Evolutionary conservation across 2,113 vertebrate genomes (phyloP).

Genomic region (Menidia beryllina): DNA sequence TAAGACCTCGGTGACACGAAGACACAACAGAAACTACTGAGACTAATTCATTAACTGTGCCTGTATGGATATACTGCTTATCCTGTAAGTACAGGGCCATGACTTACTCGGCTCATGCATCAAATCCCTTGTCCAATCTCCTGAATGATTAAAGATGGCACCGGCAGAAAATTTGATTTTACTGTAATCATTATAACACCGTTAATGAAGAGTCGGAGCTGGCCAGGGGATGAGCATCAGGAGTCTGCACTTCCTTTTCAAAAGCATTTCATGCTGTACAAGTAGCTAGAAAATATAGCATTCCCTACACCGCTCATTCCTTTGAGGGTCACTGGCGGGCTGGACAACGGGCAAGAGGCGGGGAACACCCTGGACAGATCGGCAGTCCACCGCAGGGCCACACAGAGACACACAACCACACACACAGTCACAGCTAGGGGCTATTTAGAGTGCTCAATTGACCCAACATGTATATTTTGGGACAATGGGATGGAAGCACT

Average conservation of each 20-base stretch:
- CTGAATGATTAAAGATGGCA: conserved; percentile 64
- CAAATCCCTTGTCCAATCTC: conserved; percentile 39
- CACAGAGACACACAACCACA: too few species aligned
- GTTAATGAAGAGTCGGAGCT: conserved; percentile 4
- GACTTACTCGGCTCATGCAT: conserved; percentile 51
- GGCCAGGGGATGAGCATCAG: neutral
- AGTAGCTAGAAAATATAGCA: neutral
- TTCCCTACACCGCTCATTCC: too few species aligned
- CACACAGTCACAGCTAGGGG: too few species aligned
- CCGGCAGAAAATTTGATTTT: conserved; percentile 36
- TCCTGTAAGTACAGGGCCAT: conserved; percentile 31
- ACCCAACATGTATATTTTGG: too few species aligned
- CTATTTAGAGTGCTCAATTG: too few species aligned
- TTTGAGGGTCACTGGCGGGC: too few species aligned
- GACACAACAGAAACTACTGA: neutral
- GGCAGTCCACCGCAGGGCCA: too few species aligned
- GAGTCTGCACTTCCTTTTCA: conserved; percentile 23
- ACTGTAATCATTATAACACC: conserved; percentile 46
- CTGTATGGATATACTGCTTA: conserved; percentile 7
- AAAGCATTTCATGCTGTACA: conserved; percentile 18
- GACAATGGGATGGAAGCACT: too few species aligned
- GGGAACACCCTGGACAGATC: too few species aligned
- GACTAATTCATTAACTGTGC: conserved; percentile 16
- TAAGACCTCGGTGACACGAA: conserved; percentile 8
- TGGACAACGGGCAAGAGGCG: too few species aligned